Percentiles rank a stretch among this genome's conserved stretches.
These are phyloP conservation scores for Mizuhopecten yessoensis DNA, from an alignment of 1,140 invertebrate species.

Conservation along the genomic window DNA sequence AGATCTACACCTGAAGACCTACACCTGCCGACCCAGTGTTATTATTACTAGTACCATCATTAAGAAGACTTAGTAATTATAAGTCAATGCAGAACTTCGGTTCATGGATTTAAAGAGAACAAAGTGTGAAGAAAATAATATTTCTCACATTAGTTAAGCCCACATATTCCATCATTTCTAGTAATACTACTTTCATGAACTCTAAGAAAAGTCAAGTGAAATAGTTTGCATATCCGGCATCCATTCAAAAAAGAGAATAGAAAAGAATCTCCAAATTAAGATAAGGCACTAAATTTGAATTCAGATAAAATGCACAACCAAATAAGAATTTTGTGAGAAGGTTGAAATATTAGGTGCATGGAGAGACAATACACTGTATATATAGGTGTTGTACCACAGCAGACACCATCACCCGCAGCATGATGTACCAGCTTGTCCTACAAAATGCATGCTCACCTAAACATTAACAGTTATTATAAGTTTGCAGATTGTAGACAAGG, in stretches of 20 bases:
- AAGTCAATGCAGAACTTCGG: too few relatives aligned
- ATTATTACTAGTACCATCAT: too few relatives aligned
- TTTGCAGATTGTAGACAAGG: background rate
- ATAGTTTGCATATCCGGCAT: background rate
- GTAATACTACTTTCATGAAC: background rate
- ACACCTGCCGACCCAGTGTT: too few relatives aligned
- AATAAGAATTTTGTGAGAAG: background rate
- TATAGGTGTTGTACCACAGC: background rate
- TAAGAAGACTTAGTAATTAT: too few relatives aligned
- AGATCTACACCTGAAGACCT: too few relatives aligned
- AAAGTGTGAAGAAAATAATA: too few relatives aligned
- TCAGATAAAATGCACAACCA: background rate
- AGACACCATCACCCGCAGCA: background rate
- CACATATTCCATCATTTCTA: too few relatives aligned
- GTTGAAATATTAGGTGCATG: conserved; percentile 26
- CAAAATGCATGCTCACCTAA: background rate
- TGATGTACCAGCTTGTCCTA: background rate
- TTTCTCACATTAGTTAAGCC: too few relatives aligned
- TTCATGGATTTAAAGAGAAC: too few relatives aligned
- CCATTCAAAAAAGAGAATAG: background rate
- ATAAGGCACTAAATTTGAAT: background rate
- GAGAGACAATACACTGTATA: background rate
- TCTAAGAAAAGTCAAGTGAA: background rate
- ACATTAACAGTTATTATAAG: background rate
- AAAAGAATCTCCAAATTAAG: background rate